Percentiles rank a stretch among this genome's conserved stretches.
phyloP scores from a whole-genome alignment of 2,888 invertebrate genomes.

The Meliscaeva auricollis region DNA sequence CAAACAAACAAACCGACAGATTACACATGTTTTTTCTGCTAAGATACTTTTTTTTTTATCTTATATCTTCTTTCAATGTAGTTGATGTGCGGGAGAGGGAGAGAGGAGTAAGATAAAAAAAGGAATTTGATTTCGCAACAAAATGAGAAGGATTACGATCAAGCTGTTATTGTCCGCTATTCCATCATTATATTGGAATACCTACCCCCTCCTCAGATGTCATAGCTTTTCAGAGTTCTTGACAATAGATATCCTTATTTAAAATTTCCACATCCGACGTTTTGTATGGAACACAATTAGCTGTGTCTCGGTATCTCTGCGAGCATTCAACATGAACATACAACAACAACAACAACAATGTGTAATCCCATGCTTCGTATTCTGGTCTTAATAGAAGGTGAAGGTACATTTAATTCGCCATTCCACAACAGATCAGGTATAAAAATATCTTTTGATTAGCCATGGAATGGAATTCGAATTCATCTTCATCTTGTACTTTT shows the following conservation, averaged over 20 bases:
- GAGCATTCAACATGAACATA: slow-evolving; percentile 21
- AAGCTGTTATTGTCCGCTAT: slow-evolving; percentile 35
- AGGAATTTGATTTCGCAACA: slow-evolving; percentile 59
- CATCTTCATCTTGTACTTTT: slow-evolving; percentile 54
- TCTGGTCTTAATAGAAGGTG: not conserved
- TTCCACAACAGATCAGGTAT: slow-evolving; percentile 65
- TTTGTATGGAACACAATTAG: slow-evolving; percentile 69
- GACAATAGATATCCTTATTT: slow-evolving; percentile 75
- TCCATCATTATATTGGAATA: slow-evolving; percentile 3
- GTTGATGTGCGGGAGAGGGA: not conserved
- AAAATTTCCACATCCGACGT: slow-evolving; percentile 75
- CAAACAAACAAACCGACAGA: slow-evolving; percentile 75
- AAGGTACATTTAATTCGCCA: slow-evolving; percentile 33
- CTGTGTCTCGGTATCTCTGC: slow-evolving; percentile 48
- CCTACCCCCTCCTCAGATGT: slow-evolving; percentile 29
- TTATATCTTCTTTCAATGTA: not conserved
- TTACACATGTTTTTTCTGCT: slow-evolving; percentile 53
- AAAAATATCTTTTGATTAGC: slow-evolving; percentile 74
- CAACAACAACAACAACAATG: not conserved
- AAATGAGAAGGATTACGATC: slow-evolving; percentile 67
- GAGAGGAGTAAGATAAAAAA: not conserved
- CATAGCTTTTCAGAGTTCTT: slow-evolving; percentile 47
- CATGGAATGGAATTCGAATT: slow-evolving; percentile 73
- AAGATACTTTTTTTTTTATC: slow-evolving; percentile 1
- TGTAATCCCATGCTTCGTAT: slow-evolving; percentile 46